A percentile compares a stretch with the other conserved stretches of the same genome.
These are phyloP conservation scores for Myiotriccus ornatus DNA, from an alignment of 2,797 vertebrate species.

Conservation along the genomic window DNA sequence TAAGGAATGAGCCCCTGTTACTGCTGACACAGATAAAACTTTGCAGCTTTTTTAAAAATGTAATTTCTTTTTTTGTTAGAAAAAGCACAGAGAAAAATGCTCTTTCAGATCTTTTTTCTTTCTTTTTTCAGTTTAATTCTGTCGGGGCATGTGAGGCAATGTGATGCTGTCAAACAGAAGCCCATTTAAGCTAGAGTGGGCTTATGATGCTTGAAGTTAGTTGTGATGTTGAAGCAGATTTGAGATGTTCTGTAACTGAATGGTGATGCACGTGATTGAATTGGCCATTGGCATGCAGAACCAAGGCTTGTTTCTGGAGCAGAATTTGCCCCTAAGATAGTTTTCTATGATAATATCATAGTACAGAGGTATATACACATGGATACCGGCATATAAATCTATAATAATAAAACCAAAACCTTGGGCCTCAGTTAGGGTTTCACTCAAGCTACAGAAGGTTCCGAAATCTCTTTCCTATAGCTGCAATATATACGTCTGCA, in stretches of 20 bases:
- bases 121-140: not conserved
- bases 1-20: not conserved
- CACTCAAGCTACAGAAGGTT: not conserved
- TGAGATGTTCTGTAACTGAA: not conserved
- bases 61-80: not conserved
- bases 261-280: not conserved
- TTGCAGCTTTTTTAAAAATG: not conserved
- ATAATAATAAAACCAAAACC: not conserved
- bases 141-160: not conserved
- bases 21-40: not conserved
- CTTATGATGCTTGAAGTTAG: not conserved
- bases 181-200: not conserved
- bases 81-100: not conserved
- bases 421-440: not conserved
- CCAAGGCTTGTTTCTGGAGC: not conserved
- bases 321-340: not conserved
- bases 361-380: not conserved
- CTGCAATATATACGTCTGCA: not conserved
- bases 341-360: not conserved
- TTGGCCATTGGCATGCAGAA: accelerated
- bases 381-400: not conserved
- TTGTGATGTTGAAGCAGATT: not conserved
- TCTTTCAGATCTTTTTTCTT: not conserved
- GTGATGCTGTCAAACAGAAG: not conserved
- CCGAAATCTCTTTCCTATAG: not conserved